Conservation (phyloP, 2,888 invertebrate species). For the Norana najaformis region DNA sequence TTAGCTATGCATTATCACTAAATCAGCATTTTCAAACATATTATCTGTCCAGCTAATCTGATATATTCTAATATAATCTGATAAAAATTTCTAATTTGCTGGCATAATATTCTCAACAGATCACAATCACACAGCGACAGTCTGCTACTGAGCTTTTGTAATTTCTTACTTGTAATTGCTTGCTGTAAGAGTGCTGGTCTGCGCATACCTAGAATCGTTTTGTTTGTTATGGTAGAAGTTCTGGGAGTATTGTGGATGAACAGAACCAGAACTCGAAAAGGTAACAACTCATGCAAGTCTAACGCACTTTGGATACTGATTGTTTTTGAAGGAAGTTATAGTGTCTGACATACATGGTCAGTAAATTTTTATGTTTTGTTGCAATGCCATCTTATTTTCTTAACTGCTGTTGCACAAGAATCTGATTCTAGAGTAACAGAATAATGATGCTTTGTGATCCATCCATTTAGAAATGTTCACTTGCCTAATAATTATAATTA, state of each 20-base stretch:
- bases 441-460: background rate
- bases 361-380: background rate
- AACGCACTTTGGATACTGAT: background rate
- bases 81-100: background rate
- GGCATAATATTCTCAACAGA: background rate
- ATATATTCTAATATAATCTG: too few relatives aligned
- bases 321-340: background rate
- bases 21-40: too few relatives aligned
- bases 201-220: too few relatives aligned
- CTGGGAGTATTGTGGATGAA: conserved; percentile 10
- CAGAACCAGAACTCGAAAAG: background rate
- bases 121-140: background rate
- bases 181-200: background rate
- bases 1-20: background rate
- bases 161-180: background rate
- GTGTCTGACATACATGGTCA: background rate
- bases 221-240: conserved; percentile 15
- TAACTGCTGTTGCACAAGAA: background rate
- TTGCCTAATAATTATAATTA: background rate
- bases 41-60: too few relatives aligned
- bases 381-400: background rate
- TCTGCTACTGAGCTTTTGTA: background rate
- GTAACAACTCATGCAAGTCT: background rate
- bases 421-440: background rate
- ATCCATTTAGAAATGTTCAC: background rate